These are phyloP conservation scores for Numida meleagris DNA, from an alignment of 2,113 vertebrate genomes.

Conservation along the genomic window DNA sequence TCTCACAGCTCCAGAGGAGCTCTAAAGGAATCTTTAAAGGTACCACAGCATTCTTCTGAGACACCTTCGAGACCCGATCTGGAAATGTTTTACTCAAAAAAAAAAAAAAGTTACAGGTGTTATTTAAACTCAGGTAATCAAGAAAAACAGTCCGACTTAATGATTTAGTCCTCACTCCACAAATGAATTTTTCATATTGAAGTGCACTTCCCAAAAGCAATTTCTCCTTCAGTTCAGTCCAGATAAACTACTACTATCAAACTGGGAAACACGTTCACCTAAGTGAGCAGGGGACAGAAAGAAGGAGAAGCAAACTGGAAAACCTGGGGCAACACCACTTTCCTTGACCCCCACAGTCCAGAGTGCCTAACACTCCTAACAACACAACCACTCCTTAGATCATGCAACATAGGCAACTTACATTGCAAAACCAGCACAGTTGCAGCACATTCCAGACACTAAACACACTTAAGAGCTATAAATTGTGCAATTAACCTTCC, in stretches of 20 bases:
- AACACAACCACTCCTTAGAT: neutral
- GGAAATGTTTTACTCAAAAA: neutral
- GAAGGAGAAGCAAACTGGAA: neutral
- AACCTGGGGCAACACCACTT: neutral
- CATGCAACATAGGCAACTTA: accelerated
- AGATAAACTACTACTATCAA: neutral
- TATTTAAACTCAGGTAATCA: too few relatives aligned
- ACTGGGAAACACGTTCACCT: neutral
- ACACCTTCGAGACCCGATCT: neutral
- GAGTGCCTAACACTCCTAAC: neutral
- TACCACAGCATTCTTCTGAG: too few relatives aligned
- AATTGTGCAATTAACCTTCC: neutral
- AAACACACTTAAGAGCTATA: neutral
- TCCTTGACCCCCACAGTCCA: neutral
- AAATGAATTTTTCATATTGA: neutral
- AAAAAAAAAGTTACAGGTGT: too few relatives aligned
- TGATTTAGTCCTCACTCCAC: neutral
- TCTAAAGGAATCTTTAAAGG: neutral
- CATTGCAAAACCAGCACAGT: neutral
- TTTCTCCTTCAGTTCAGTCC: neutral
- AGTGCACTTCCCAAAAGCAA: neutral
- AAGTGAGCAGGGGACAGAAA: neutral
- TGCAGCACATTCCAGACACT: neutral
- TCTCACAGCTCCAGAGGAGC: neutral
- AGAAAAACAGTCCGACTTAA: neutral